Base-by-base conservation (phyloP, 2,797 vertebrate genomes). In the Arnoldichthys spilopterus region DNA sequence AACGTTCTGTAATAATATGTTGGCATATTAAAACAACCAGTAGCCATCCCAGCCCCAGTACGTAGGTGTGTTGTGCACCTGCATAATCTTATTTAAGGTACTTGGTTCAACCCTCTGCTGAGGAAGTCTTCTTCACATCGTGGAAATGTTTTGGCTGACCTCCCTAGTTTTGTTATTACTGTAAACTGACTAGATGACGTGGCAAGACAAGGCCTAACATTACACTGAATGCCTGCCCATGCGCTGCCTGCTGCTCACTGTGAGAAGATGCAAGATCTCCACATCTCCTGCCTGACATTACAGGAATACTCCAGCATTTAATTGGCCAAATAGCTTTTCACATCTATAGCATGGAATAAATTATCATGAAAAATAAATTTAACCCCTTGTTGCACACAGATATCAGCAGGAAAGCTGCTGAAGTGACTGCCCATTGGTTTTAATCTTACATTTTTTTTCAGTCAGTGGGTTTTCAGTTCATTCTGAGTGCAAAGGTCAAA, bases 81-180 rank as follows among this genome's bases (percentile, higher is more conserved):
- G 49, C 68, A 71, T 70, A 12, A 18, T 20, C n/a, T 56, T 72
- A 62, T 64, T 51, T 45, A 72, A 78, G 34, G 11, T 37, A n/a
- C 37, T 59, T 18, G 47, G 54, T 34, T 61, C 6, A 75, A 20
- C 32, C 43, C 34, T 37, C 8, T 63, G 58, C 43, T 56, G 22
- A 63, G n/a, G 47, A 73, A 47, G 28, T 76, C 62, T 58, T 53
- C 11, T n/a, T 40, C 49, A 82, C 24, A 32, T 64, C 76, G 58
- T 54, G 24, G 62, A 79, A 22, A 76, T 68, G 63, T 77, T 76
- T 61, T 68, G 30, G 53, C 51, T 71, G 18, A 7, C 49, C 43
- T 51, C 6, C 4, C 15, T 59, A 30, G 53, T 22, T 30, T 51
- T 79, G 49, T 61, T 66, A 54, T 72, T 72, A 76, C 67, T 67